These are phyloP conservation scores for Melanostigma gelatinosum DNA, from an alignment of 2,113 vertebrate species.

Conservation along the genomic window DNA sequence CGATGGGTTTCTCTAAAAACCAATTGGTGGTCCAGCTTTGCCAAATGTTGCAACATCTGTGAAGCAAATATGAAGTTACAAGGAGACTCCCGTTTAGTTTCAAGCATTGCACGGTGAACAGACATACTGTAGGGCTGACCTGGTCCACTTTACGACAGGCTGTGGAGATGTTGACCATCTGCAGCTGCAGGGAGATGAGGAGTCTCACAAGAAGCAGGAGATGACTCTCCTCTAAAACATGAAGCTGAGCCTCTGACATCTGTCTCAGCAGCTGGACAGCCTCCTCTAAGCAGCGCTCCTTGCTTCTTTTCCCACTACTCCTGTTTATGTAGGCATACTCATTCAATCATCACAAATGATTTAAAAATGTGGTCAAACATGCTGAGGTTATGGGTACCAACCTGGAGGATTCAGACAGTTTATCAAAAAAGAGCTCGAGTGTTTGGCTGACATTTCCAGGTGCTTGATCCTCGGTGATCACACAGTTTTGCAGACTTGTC, in stretches of 20 bases:
- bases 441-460: slow-evolving; percentile 32
- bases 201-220: slow-evolving; percentile 80
- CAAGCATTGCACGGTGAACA: neutral
- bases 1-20: slow-evolving; percentile 73
- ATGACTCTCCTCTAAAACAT: slow-evolving; percentile 45
- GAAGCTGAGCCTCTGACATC: slow-evolving; percentile 68
- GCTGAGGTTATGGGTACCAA: slow-evolving; percentile 34
- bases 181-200: slow-evolving; percentile 85
- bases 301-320: slow-evolving; percentile 81
- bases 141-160: slow-evolving; percentile 89
- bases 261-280: slow-evolving; percentile 78
- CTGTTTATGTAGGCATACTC: slow-evolving; percentile 66
- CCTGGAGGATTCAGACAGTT: slow-evolving; percentile 78
- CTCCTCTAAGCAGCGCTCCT: slow-evolving; percentile 87
- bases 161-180: slow-evolving; percentile 80
- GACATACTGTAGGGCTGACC: slow-evolving; percentile 69
- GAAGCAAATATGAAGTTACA: neutral
- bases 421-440: slow-evolving; percentile 63
- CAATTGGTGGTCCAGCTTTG: slow-evolving; percentile 66
- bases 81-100: neutral
- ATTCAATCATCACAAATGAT: neutral
- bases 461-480: slow-evolving; percentile 35
- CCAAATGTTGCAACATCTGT: slow-evolving; percentile 81
- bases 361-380: neutral
- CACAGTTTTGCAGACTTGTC: slow-evolving; percentile 47